Base-by-base conservation (phyloP, 2,888 invertebrate species). In the Cenopis cana region DNA sequence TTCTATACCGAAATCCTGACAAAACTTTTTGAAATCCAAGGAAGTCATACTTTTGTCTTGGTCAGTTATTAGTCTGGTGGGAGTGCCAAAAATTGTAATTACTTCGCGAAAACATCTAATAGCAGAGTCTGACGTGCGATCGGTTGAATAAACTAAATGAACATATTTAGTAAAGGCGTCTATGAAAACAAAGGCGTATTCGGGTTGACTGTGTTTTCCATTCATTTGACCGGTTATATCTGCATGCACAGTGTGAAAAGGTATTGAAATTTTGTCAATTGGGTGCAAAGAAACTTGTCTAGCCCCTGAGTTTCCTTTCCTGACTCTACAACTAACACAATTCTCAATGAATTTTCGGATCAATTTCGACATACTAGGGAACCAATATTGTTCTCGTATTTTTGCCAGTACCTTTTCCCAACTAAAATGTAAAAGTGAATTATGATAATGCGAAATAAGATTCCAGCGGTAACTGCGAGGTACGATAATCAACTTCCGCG, bases 181-280 rank as follows among this genome's bases (percentile, higher is more conserved):
- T 29, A 75, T 69, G 60, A 29, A 74, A 55, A 72, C 74, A 52
- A 75, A 73, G 8, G 72, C 75, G 61, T 76, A 75, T 56, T 75
- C 69, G 1, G 70, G 6, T 8, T 33, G n/a, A 52, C 62, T 65
- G 10, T 69, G 66, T 29, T 56, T 74, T 3, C 74, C 74, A 18
- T 73, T 75, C 72, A 76, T 72, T 52, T 54, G n/a, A 0, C 74
- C 74, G 12, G 73, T 76, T n/a, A 73, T 74, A 61, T 76, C 74
- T 3, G 49, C 68, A 41, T 76, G 74, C 2, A 75, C 57, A 9
- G 74, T 74, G 41, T 75, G 74, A 11, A 74, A 74, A n/a, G 74
- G 74, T 10, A 73, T 59, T 2, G 73, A 38, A 17, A 69, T 18
- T 68, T 76, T 76, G 11, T 74, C 73, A 38, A 75, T 75, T 1